Base-by-base conservation (phyloP, 2,113 vertebrate species). In the Siniperca knerii region DNA sequence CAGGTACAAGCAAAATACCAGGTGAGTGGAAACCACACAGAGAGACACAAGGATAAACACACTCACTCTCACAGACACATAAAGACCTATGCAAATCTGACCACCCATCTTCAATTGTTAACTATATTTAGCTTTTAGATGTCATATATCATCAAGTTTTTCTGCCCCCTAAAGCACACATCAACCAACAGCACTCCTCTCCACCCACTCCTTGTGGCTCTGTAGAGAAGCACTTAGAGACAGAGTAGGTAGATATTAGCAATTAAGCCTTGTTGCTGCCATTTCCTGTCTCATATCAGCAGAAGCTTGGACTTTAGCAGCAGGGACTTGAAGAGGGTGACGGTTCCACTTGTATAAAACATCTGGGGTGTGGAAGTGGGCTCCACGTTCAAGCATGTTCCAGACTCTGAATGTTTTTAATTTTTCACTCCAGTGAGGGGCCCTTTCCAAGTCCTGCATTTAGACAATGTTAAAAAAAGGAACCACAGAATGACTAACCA, bases 201-300 rank as follows among this genome's bases (percentile, higher is more conserved):
- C 50, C 74, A 86, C 91, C 87, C 91, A 90, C 94, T 95, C 93
- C 91, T 95, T 92, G 84, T 84, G 87, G 84, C 91, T 93, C 90
- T 88, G 90, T 93, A 86, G 93, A 94, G 91, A 96, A 95, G 95
- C 95, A 96, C 96, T 96, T 96, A 95, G 90, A 95, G 90, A 94
- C 89, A 87, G 89, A 93, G 94, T 90, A 95, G 93, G 90, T 86
- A 92, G 92, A 91, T 58, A 80, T 93, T 91, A 87, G 82, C 91
- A 88, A 83, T 93, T 86, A 89, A 91, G 93, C 92, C 91, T 90
- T 92, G 94, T 94, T 92, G 91, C 84, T 93, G 89, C 87, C 94
- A 94, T 96, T 96, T 95, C 94, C 95, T 96, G 95, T 92, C 92
- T 94, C 71, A 85, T 93, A 92, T 96, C 93, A 95, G 92, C 91